Percentiles rank a stretch among this genome's conserved stretches.
These are phyloP conservation scores for Allophyes oxyacanthae DNA, from an alignment of 2,888 invertebrate species.

Conservation along the genomic window DNA sequence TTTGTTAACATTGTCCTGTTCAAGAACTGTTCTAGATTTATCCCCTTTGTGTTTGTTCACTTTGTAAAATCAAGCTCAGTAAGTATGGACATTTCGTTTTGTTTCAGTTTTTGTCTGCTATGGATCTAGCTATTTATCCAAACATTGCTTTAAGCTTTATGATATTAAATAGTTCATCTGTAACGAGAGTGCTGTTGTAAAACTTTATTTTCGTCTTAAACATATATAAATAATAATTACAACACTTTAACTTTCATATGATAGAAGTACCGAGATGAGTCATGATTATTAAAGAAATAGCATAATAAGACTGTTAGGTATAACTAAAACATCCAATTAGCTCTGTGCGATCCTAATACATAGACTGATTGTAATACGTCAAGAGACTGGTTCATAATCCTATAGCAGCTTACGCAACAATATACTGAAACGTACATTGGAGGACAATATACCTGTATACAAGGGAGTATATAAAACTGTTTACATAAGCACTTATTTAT, in stretches of 20 bases:
- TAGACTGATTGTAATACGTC: slow-evolving; percentile 6
- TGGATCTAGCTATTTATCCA: slow-evolving; percentile 23
- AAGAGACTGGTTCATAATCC: slow-evolving; percentile 21
- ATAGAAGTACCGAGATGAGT: too few relatives aligned
- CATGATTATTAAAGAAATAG: too few relatives aligned
- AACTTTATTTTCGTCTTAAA: not conserved
- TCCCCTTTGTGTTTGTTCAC: slow-evolving; percentile 56
- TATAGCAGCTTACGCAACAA: slow-evolving; percentile 47
- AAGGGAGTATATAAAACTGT: slow-evolving; percentile 75
- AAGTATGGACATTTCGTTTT: slow-evolving; percentile 52
- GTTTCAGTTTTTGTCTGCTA: slow-evolving; percentile 32
- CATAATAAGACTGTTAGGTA: not conserved
- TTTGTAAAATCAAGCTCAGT: slow-evolving; percentile 62
- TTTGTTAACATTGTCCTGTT: slow-evolving; percentile 80
- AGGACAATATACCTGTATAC: slow-evolving; percentile 70
- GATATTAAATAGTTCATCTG: slow-evolving; percentile 29
- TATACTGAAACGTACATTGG: slow-evolving; percentile 43
- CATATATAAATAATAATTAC: too few relatives aligned
- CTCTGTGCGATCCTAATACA: slow-evolving; percentile 9
- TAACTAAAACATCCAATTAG: not conserved
- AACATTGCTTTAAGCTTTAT: slow-evolving; percentile 25
- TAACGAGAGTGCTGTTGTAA: slow-evolving; percentile 18
- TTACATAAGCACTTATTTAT: slow-evolving; percentile 85
- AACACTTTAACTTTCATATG: too few relatives aligned
- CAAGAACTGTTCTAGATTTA: slow-evolving; percentile 62